A percentile compares a stretch with the other conserved stretches of the same genome.
Conservation (phyloP, 2,888 invertebrate species). For the Alentia gelatinosa region DNA sequence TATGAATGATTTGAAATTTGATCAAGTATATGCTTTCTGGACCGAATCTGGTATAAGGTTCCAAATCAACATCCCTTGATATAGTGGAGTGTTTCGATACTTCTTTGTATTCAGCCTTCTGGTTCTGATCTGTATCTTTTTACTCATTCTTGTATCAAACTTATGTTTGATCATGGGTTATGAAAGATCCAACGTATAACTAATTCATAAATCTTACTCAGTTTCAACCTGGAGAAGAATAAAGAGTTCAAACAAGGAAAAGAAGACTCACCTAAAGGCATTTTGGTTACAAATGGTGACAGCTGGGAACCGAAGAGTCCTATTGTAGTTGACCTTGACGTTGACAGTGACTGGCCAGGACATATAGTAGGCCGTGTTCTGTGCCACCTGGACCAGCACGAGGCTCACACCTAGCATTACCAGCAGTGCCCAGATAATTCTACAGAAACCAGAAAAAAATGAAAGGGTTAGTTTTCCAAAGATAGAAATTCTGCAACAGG, state of each 20-base stretch:
- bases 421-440: background rate
- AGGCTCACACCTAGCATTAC: constrained; percentile 11
- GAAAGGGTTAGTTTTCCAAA: background rate
- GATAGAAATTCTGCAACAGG: background rate
- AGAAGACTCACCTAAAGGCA: constrained; percentile 23
- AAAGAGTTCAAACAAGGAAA: background rate
- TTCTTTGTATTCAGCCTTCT: too few species aligned
- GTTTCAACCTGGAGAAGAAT: too few species aligned
- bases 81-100: too few species aligned
- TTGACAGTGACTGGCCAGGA: constrained; percentile 47
- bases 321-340: constrained; percentile 36
- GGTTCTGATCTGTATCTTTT: too few species aligned
- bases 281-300: constrained; percentile 56
- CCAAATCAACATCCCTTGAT: too few species aligned
- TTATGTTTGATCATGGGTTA: too few species aligned
- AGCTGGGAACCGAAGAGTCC: constrained; percentile 23
- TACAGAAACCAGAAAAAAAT: background rate
- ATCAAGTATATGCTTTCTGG: too few species aligned
- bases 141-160: too few species aligned
- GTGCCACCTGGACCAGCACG: constrained; percentile 8
- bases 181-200: too few species aligned
- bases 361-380: constrained; percentile 24
- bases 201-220: too few species aligned
- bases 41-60: too few species aligned
- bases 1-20: too few species aligned